Base-by-base conservation (phyloP, 2,797 vertebrate species). In the Acanthurus lineatus region DNA sequence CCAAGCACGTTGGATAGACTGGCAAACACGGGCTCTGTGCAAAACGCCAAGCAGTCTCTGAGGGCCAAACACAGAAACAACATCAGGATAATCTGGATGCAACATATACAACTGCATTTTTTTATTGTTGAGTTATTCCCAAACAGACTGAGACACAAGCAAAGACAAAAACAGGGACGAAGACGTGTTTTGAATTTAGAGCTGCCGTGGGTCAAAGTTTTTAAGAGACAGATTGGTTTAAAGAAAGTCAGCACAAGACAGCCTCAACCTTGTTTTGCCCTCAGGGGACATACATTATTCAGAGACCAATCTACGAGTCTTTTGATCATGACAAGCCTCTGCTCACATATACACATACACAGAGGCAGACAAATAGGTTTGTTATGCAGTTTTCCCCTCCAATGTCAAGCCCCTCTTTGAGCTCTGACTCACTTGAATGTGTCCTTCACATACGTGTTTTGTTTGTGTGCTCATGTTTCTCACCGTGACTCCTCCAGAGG, bases 21-120 rank as follows among this genome's bases (percentile, higher is more conserved):
- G 77, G 98, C 97, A 93, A 97, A 99, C 69, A 99, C 96, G 9
- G 98, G 98, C 91, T 99, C 98, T 59, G 98, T 99, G 87, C 98
- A 99, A 95, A 99, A 99, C 8, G 98, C 98, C 92, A 99, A 92
- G 86, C 96, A 98, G 94, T 99, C 98, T 84, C 98, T 99, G 91
- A 32, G 71, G 85, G 54, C 19, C 67, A 22, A 66, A 86, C 14
- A 69, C 19, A 66, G 11, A 60, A 57, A 79, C 40, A 22, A 42
- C 44, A 61, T 78, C 52, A 59, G 66, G 11, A 8, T 20, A 0
- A 69, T 45, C 63, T 69, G 4, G 6, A 35, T 35, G 32, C 32
- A 35, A 35, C 32, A 35, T n/a, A 84, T 81, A 61, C 25, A 32
- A 47, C 14, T 2, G 15, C 22, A 35, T 35, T 19, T 49, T 49